These are phyloP conservation scores for Acanthaster planci DNA, from an alignment of 35 echinoderm and acorn worm species.

Conservation along the genomic window DNA sequence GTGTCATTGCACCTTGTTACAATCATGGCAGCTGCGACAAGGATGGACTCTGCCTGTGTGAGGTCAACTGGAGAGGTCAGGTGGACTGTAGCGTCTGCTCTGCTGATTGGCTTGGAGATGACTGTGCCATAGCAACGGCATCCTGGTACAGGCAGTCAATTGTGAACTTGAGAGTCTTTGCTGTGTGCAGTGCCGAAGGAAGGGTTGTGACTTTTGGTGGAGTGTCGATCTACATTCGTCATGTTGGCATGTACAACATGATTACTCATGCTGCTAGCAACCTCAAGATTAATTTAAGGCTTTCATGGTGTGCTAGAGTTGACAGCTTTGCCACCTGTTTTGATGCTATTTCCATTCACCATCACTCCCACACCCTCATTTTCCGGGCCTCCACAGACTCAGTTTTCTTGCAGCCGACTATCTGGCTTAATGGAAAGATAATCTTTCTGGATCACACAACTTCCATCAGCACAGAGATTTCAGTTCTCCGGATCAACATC, in stretches of 20 bases:
- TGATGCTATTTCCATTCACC: constrained; percentile 64
- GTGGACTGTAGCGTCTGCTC: constrained; percentile 56
- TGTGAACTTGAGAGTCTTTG: constrained; percentile 5
- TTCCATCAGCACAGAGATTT: constrained; percentile 35
- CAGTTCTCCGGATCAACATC: constrained; percentile 48
- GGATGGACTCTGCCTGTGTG: constrained; percentile 60
- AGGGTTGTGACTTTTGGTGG: constrained; percentile 78
- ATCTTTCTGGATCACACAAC: constrained; percentile 49
- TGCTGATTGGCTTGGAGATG: constrained; percentile 66
- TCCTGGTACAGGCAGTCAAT: constrained; percentile 1
- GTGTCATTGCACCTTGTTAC: constrained; percentile 57
- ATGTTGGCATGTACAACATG: constrained; percentile 53
- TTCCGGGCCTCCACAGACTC: constrained; percentile 42
- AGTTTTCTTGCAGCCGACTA: constrained; percentile 11
- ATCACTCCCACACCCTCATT: constrained; percentile 18
- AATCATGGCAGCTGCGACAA: constrained; percentile 57
- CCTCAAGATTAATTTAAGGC: constrained; percentile 37
- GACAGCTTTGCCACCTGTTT: constrained; percentile 52
- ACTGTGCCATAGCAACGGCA: constrained; percentile 48
- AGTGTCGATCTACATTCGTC: constrained; percentile 47
- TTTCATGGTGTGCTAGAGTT: constrained; percentile 47
- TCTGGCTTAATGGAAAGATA: constrained; percentile 56
- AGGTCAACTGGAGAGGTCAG: constrained; percentile 63
- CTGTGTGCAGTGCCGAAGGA: constrained; percentile 40
- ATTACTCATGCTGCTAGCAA: constrained; percentile 13